A percentile compares a stretch with the other conserved stretches of the same genome.
These are phyloP conservation scores for Scaptomyza montana DNA, from an alignment of 1,140 invertebrate genomes.

Conservation along the genomic window DNA sequence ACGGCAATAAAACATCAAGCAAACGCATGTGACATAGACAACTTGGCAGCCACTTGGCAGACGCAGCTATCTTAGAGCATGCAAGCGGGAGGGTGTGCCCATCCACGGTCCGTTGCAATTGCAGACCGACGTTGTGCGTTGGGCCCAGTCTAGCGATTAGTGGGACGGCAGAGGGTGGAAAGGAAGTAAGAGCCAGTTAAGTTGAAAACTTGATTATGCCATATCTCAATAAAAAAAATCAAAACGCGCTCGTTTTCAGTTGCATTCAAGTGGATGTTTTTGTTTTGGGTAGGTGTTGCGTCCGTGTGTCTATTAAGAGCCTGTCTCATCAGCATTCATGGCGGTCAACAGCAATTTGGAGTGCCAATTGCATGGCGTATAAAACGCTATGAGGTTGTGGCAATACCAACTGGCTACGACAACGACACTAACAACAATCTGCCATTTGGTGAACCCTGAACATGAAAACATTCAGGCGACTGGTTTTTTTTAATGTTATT, in stretches of 20 bases:
- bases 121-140: conserved; percentile 52
- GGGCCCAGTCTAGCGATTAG: conserved; percentile 4
- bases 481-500: conserved; percentile 44
- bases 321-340: conserved; percentile 74
- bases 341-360: conserved; percentile 70
- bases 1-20: conserved; percentile 48
- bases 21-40: conserved; percentile 71
- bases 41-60: conserved; percentile 50
- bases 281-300: conserved; percentile 58
- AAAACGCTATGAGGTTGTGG: conserved; percentile 50
- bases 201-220: conserved; percentile 74
- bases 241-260: conserved; percentile 56
- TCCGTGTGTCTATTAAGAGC: conserved; percentile 56
- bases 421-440: background rate
- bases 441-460: conserved; percentile 65
- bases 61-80: background rate
- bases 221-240: conserved; percentile 54
- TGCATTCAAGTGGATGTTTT: conserved; percentile 28
- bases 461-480: conserved; percentile 63
- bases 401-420: conserved; percentile 4
- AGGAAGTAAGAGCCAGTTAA: conserved; percentile 40
- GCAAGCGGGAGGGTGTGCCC: conserved; percentile 3
- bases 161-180: background rate
- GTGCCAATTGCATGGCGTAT: conserved; percentile 68
- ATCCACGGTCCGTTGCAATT: conserved; percentile 50